These are phyloP conservation scores for Anabacerthia variegaticeps DNA, from an alignment of 2,797 vertebrate species.

Conservation along the genomic window DNA sequence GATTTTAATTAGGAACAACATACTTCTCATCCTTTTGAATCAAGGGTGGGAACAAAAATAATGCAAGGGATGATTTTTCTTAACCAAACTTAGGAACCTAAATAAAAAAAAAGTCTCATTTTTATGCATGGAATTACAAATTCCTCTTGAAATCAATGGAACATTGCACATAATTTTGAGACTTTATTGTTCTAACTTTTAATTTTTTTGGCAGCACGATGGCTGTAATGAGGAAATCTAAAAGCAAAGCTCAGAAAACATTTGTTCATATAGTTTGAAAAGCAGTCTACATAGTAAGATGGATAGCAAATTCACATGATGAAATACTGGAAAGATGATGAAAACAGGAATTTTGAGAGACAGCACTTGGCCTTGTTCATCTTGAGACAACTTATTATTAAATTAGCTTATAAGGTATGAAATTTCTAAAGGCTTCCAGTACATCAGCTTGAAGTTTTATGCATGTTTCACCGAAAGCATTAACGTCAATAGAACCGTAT, in stretches of 20 bases:
- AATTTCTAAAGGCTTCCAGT: neutral
- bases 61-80: neutral
- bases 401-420: neutral
- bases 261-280: neutral
- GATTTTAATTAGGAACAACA: neutral
- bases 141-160: neutral
- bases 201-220: neutral
- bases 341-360: neutral
- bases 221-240: neutral
- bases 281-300: neutral
- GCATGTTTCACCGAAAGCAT: neutral
- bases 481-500: neutral
- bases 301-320: neutral
- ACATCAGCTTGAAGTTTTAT: neutral
- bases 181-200: neutral
- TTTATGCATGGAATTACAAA: neutral
- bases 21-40: neutral
- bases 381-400: neutral
- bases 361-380: neutral
- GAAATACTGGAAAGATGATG: neutral
- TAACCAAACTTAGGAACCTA: neutral
- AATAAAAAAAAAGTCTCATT: neutral
- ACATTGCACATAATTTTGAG: accelerated
- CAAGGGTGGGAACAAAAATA: neutral
- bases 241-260: neutral